Evolutionary conservation across 2,797 vertebrate genomes (phyloP), one percentile per base, ranked within the genome.

Genomic region (Mus spretus): DNA sequence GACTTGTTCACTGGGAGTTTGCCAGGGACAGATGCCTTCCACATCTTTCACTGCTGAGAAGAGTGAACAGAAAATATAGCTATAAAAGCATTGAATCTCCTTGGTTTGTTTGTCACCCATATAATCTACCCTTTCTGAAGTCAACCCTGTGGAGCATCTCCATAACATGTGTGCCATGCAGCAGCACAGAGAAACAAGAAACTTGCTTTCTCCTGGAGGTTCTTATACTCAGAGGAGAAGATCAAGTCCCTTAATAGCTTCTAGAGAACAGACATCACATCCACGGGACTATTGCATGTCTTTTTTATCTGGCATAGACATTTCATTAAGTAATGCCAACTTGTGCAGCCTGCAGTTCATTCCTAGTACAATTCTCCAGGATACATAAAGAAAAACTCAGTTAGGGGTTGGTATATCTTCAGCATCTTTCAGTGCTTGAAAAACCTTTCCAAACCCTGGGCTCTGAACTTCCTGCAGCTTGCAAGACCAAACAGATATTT

Each of bases 371-470:
- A 65, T 50, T 72, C 34, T 83, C 55, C 78, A 40, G 31, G 19
- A 82, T 87, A 55, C 24, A 93, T 12, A 78, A 82, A 92, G 61
- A 90, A 59, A 85, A 88, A 74, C 40, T 82, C 61, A 28, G 1
- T 12, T 83, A 75, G 8, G 28, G 28, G 3, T 61, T 83, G 63
- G 1, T 57, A 15, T 6, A 28, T 84, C 61, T 90, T 75, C 74
- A 92, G 75, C 22, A 91, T 28, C 53, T 96, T 96, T 87, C 74
- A 37, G 77, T 57, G 55, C 53, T 92, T 82, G 9, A 81, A 91
- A 85, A 59, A 61, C 8, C 5, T 31, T 31, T 90, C 72, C 89
- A 24, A 17, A 44, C 37, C 55, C 84, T 81, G 82, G 10, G 10
- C 70, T 74, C 84, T 94, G 31, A 90, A 40, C 9, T 85, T 96